Evolutionary conservation across 1,140 invertebrate species (phyloP).

Genomic region (Philopotamus ludificatus): DNA sequence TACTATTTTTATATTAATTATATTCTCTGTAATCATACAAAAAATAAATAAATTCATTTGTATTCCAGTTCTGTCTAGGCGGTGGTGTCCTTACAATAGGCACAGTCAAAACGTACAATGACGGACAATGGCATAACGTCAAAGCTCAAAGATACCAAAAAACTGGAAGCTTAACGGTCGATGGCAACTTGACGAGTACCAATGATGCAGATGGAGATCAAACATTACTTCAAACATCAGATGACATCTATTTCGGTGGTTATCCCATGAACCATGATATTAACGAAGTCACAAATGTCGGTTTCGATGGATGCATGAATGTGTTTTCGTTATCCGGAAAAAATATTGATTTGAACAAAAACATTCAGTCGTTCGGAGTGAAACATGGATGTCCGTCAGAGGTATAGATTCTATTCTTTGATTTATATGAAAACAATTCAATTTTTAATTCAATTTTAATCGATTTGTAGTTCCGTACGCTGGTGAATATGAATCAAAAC

Average conservation of each 20-base stretch:
- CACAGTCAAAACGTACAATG: slow-evolving; percentile 68
- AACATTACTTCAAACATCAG: slow-evolving; percentile 56
- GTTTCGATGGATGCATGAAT: slow-evolving; percentile 94
- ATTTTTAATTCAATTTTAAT: background rate
- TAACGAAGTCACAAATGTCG: slow-evolving; percentile 64
- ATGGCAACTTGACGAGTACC: slow-evolving; percentile 55
- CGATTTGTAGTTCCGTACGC: slow-evolving; percentile 51
- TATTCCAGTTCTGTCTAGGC: slow-evolving; percentile 65
- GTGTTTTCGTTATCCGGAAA: slow-evolving; percentile 73
- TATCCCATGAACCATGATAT: slow-evolving; percentile 70
- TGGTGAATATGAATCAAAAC: slow-evolving; percentile 56
- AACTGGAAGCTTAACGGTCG: slow-evolving; percentile 69
- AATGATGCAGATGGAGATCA: slow-evolving; percentile 47
- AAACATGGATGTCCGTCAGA: slow-evolving; percentile 81
- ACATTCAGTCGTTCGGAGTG: slow-evolving; percentile 76
- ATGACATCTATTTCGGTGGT: slow-evolving; percentile 87
- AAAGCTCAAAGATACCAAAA: slow-evolving; percentile 67
- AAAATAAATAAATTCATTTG: background rate
- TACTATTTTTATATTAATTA: too few species aligned
- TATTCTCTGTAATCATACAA: too few species aligned
- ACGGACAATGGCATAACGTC: slow-evolving; percentile 80
- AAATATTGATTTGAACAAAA: slow-evolving; percentile 76
- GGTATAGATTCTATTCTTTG: slow-evolving; percentile 58
- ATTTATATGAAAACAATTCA: background rate
- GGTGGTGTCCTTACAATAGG: slow-evolving; percentile 58